Evolutionary conservation across 2,888 invertebrate species (phyloP).

Genomic region (Amiota minor): DNA sequence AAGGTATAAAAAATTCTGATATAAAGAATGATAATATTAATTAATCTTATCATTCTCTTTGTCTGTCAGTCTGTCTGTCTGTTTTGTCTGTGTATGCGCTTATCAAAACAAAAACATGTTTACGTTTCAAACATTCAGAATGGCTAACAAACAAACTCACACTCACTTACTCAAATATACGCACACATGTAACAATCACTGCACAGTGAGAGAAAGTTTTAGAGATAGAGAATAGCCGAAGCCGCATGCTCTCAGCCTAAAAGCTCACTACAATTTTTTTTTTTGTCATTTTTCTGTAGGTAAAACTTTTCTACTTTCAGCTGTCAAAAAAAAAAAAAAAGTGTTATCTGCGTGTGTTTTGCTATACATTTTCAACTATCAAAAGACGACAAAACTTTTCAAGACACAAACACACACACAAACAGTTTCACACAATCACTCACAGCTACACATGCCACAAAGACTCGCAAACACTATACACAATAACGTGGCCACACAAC

Average conservation of each 20-base stretch:
- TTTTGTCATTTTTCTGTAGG: constrained; percentile 13
- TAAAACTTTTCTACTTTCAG: not conserved
- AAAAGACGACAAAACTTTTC: not conserved
- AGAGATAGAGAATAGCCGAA: not conserved
- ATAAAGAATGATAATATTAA: no score
- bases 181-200: constrained; percentile 24
- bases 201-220: not conserved
- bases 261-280: not conserved
- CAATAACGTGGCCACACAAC: not conserved
- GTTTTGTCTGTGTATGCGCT: constrained; percentile 38
- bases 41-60: not conserved
- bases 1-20: no score
- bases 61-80: not conserved
- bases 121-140: constrained; percentile 60
- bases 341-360: constrained; percentile 6
- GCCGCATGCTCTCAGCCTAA: not conserved
- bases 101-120: constrained; percentile 62
- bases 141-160: constrained; percentile 49
- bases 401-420: constrained; percentile 9
- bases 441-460: not conserved
- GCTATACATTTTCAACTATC: constrained; percentile 23
- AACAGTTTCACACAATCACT: not conserved
- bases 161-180: constrained; percentile 29
- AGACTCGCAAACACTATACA: not conserved
- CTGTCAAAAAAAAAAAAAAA: constrained; percentile 10